Conservation (phyloP, 2,888 invertebrate genomes). For the Orchestes rusci region DNA sequence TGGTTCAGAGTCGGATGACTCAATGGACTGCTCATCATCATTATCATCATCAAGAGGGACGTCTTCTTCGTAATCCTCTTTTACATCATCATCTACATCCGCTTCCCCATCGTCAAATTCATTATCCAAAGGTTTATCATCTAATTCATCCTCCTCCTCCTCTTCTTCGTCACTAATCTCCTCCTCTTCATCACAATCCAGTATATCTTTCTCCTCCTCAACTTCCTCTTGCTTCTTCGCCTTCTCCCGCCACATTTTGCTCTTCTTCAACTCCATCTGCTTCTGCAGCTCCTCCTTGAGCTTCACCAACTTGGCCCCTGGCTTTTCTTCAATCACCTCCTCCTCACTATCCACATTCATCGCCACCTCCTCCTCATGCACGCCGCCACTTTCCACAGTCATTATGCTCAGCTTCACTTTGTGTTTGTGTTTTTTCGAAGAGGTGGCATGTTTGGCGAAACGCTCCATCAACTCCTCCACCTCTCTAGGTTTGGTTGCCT, state of each 20-base stretch:
- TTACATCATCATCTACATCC: constrained; percentile 29
- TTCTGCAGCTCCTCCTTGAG: constrained; percentile 64
- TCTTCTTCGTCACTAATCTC: constrained; percentile 45
- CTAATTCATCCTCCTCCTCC: constrained; percentile 40
- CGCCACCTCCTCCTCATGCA: constrained; percentile 42
- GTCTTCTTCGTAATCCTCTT: constrained; percentile 32
- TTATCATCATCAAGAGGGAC: constrained; percentile 26
- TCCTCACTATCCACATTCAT: constrained; percentile 37
- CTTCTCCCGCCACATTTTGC: constrained; percentile 62
- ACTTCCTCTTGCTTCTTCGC: constrained; percentile 28
- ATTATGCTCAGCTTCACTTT: constrained; percentile 48
- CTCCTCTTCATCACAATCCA: constrained; percentile 45
- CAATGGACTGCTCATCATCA: constrained; percentile 23
- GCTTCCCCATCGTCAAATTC: constrained; percentile 39
- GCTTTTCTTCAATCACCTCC: constrained; percentile 47
- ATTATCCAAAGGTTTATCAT: constrained; percentile 27
- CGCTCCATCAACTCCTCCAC: constrained; percentile 52
- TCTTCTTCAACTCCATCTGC: constrained; percentile 63
- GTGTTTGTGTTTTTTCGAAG: constrained; percentile 49
- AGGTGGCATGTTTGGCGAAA: constrained; percentile 60
- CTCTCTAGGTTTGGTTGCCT: constrained; percentile 47
- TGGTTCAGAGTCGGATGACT: too few relatives aligned
- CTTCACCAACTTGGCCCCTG: constrained; percentile 64
- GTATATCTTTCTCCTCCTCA: constrained; percentile 30
- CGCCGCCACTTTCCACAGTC: constrained; percentile 43